phyloP scores from a whole-genome alignment of 2,797 vertebrate genomes.

The Cacajao melanocephalus region DNA sequence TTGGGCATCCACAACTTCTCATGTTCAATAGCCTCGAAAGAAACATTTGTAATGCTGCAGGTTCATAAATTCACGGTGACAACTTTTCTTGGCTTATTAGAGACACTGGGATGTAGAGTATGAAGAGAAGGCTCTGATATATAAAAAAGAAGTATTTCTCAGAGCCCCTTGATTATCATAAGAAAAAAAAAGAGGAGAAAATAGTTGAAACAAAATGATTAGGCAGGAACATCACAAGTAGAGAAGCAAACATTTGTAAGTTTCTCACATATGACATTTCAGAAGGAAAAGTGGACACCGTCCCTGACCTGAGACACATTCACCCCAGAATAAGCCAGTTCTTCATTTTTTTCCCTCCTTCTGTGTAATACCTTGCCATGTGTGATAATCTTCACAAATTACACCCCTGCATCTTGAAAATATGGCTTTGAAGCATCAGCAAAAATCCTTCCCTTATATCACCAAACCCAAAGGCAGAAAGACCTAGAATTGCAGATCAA shows the following conservation, averaged over 20 bases:
- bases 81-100: too few relatives aligned
- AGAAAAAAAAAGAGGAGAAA: background rate
- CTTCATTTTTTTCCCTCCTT: background rate
- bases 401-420: background rate
- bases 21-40: background rate
- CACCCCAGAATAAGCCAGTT: background rate
- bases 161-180: background rate
- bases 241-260: background rate
- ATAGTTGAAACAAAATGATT: background rate
- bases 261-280: background rate
- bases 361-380: background rate
- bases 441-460: background rate
- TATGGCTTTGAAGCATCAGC: background rate
- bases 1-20: background rate
- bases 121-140: background rate
- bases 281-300: background rate
- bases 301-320: background rate
- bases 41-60: background rate
- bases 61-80: background rate
- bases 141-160: background rate
- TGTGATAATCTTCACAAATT: background rate
- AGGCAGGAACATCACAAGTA: background rate
- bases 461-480: background rate
- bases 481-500: background rate
- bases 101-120: background rate